These are phyloP conservation scores for Oscheius sp. DNA, from an alignment of 2,888 invertebrate species.

Conservation along the genomic window DNA sequence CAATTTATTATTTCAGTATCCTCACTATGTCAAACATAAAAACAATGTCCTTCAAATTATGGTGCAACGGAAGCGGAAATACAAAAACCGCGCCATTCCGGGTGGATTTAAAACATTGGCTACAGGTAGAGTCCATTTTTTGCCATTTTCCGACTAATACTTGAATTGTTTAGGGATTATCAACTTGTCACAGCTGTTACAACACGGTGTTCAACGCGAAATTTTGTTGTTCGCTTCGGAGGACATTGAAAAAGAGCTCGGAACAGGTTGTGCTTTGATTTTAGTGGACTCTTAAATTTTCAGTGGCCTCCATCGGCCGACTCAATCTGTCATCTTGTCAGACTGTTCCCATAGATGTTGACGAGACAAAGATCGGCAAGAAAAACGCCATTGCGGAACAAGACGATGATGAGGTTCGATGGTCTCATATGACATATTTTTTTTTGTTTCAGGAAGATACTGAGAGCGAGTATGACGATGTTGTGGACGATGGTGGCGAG, in stretches of 20 bases:
- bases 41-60: slow-evolving; percentile 94
- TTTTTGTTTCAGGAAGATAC: slow-evolving; percentile 44
- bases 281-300: slow-evolving; percentile 20
- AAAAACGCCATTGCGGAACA: slow-evolving; percentile 50
- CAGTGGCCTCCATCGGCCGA: slow-evolving; percentile 53
- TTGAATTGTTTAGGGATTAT: slow-evolving; percentile 37
- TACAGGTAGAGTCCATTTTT: slow-evolving; percentile 79
- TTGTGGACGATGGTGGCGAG: slow-evolving; percentile 19
- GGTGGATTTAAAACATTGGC: slow-evolving; percentile 95
- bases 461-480: slow-evolving; percentile 55
- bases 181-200: slow-evolving; percentile 61
- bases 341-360: slow-evolving; percentile 51
- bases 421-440: not conserved
- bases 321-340: slow-evolving; percentile 52
- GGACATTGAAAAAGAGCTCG: slow-evolving; percentile 50
- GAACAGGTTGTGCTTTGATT: slow-evolving; percentile 15
- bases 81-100: slow-evolving; percentile 96
- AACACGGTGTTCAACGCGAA: slow-evolving; percentile 64
- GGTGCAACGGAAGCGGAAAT: slow-evolving; percentile 94
- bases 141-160: not conserved
- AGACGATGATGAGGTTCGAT: slow-evolving; percentile 38
- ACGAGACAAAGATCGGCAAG: slow-evolving; percentile 45
- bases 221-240: slow-evolving; percentile 51
- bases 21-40: slow-evolving; percentile 96
- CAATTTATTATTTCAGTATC: slow-evolving; percentile 80